Evolutionary conservation across 2,113 vertebrate genomes (phyloP), one percentile per base, ranked within the genome.

Genomic region (Daphoenositta chrysoptera): DNA sequence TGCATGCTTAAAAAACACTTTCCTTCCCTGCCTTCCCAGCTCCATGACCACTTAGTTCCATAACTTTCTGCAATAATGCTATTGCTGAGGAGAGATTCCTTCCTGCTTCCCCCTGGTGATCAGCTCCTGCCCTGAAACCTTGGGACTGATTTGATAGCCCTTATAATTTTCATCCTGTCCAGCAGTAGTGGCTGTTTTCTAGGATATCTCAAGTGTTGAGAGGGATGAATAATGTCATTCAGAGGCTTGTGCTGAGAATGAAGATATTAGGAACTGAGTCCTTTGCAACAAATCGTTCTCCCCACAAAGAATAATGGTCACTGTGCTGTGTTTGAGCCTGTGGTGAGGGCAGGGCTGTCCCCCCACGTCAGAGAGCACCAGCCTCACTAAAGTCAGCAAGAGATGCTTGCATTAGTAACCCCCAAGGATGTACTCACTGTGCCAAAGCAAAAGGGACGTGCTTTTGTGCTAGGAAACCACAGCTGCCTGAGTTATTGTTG

Each of bases 361-460:
- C 68, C 57, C 86, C n/a, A 2, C 31, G 83, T 12, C 72, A 56
- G 40, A 56, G 42, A 20, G 12, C 64, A 48, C 16, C 72, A 90
- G 83, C 44, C 73, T 77, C 90, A 8, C 70, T 54, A 66, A 44
- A 37, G 50, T 23, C 60, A 51, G 24, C 0, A 0, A 81, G 71
- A 90, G 48, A 64, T 39, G 39, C 54, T 66, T 3, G 0, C 57
- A 73, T 90, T 76, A 61, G 60, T 73, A 94, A 82, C 40, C 57
- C 53, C 90, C 72, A 78, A 31, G 48, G 73, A 80, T 56, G n/a
- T 69, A 58, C n/a, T 68, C 22, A 3, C 73, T 56, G 45, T 91
- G 93, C 65, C 90, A 92, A 84, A 87, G 73, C 21, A 79, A 84
- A 86, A 97, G 28, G 77, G 63, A 65, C 95, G 73, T 87, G 91